Evolutionary conservation across 2,888 invertebrate genomes (phyloP), one percentile per base, ranked within the genome.

Genomic region (Drosophila kambysellisi): DNA sequence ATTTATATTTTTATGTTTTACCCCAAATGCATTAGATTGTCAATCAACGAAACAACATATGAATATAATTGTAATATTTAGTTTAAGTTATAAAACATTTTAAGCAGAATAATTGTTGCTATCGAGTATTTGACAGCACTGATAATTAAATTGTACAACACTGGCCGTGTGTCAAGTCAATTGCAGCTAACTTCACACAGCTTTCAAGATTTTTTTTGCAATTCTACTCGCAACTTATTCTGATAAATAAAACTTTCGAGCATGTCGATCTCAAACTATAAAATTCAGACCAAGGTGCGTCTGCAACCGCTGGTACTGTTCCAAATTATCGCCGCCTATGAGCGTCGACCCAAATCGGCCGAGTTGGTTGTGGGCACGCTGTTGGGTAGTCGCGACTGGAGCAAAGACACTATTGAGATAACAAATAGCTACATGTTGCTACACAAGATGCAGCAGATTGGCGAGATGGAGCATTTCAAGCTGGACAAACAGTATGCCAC

Each of bases 261-360:
- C 54, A 82, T 82, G 82, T 81, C 73, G n/a, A 58, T 87, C 35
- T 67, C 59, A 3, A 76, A 72, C 46, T 79, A 69, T n/a, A 74
- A 58, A 61, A 8, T 81, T 9, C 68, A 71, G 11, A 17, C 79
- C 29, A 78, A 81, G 52, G 81, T 88, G 48, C 66, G 56, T 17
- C 5, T 87, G 3, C 79, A 86, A 20, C 87, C 89, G 0, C 12
- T 87, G 51, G 87, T 88, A 20, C 43, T 86, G 2, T 88, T 88
- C 37, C 79, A 87, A 54, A 86, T 87, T 11, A 76, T 86, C 9
- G 61, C 77, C 50, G 73, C 87, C 41, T 87, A 79, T 43, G 87
- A 88, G 15, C 89, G 87, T 1, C 86, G 87, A 0, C 61, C 81
- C 17, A 68, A 53, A 39, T 59, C 70, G 17, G 51, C 66, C 33